Conservation (phyloP, 1,140 invertebrate genomes). For the Calosoma granatense region DNA sequence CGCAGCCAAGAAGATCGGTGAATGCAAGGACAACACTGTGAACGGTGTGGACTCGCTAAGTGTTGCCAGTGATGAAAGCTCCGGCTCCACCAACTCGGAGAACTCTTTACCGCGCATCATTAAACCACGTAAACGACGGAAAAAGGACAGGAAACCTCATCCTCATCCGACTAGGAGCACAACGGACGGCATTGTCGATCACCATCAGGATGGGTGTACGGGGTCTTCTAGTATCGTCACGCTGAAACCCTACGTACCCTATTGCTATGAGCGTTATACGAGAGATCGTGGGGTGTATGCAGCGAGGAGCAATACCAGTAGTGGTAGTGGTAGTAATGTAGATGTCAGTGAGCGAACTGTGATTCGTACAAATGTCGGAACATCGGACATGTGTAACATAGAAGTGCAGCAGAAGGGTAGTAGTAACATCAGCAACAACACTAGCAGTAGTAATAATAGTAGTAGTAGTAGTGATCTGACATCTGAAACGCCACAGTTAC, state of each 20-base stretch:
- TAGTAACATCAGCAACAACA: constrained; percentile 1
- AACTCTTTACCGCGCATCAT: constrained; percentile 76
- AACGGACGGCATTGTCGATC: constrained; percentile 29
- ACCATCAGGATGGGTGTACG: constrained; percentile 34
- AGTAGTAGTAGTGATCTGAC: constrained; percentile 12
- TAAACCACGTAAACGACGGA: constrained; percentile 77
- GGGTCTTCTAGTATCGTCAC: constrained; percentile 30
- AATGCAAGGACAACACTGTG: constrained; percentile 22
- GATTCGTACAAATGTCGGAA: no score
- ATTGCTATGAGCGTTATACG: constrained; percentile 33
- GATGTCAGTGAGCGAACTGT: constrained; percentile 32
- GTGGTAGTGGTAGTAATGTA: constrained; percentile 1
- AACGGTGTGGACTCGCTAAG: constrained; percentile 50
- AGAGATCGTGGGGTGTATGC: no score
- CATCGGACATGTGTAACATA: no score
- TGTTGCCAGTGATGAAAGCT: constrained; percentile 66
- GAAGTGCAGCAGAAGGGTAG: not conserved
- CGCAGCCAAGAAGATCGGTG: constrained; percentile 27
- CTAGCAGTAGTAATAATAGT: no score
- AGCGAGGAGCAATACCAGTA: not conserved
- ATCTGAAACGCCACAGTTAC: constrained; percentile 28
- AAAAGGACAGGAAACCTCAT: constrained; percentile 72
- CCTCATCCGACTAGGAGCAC: constrained; percentile 35
- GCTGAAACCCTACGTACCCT: constrained; percentile 30
- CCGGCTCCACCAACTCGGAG: constrained; percentile 57